Evolutionary conservation across 2,888 invertebrate genomes (phyloP).

Genomic region (Lasioglossum marginatum): DNA sequence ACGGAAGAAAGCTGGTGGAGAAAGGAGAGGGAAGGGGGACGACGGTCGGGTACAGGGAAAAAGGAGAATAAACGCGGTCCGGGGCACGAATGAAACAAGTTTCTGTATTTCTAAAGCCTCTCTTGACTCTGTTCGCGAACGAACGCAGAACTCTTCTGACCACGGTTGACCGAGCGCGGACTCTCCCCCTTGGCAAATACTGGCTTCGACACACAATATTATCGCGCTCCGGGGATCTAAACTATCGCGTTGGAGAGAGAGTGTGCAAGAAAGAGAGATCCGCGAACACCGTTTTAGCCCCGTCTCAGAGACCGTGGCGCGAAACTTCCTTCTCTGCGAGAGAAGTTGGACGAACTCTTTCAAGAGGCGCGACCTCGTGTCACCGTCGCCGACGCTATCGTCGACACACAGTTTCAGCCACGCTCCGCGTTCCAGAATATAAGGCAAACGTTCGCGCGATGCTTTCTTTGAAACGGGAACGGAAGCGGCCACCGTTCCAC

Average conservation of each 20-base stretch:
- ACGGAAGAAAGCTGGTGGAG: not conserved
- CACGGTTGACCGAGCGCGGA: conserved; percentile 51
- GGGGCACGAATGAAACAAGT: conserved; percentile 67
- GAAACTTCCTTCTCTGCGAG: conserved; percentile 32
- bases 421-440: conserved; percentile 10
- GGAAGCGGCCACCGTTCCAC: not conserved
- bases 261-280: not conserved
- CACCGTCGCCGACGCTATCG: conserved; percentile 13
- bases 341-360: conserved; percentile 34
- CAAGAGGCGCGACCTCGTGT: conserved; percentile 27
- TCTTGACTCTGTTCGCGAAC: conserved; percentile 23
- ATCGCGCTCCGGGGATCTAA: conserved; percentile 79
- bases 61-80: conserved; percentile 30
- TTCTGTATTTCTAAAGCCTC: conserved; percentile 73
- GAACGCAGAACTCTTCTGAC: conserved; percentile 34
- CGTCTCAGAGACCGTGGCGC: conserved; percentile 49
- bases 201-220: conserved; percentile 78
- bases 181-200: conserved; percentile 73
- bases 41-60: conserved; percentile 34
- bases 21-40: not conserved
- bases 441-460: conserved; percentile 11
- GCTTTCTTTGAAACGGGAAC: conserved; percentile 29
- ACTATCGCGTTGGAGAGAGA: conserved; percentile 63
- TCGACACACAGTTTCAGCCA: conserved; percentile 27
- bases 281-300: conserved; percentile 19